Conservation (phyloP, 2,888 invertebrate species). For the Girardia tigrina region DNA sequence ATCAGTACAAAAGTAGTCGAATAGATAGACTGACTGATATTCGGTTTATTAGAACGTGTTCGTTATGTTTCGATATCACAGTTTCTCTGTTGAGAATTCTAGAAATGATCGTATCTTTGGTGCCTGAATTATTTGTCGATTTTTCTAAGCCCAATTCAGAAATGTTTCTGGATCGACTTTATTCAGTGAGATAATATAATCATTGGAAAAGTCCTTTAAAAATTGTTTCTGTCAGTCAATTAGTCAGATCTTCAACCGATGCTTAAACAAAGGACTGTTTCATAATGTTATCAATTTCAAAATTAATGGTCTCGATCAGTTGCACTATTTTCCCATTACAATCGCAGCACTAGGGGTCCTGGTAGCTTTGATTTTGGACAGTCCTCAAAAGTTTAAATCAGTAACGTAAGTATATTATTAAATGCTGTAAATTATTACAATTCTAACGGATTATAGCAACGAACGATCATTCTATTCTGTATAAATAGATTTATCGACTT, state of each 20-base stretch:
- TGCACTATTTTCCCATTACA: background rate
- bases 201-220: too few relatives aligned
- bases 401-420: too few relatives aligned
- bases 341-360: background rate
- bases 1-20: constrained; percentile 8
- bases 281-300: constrained; percentile 19
- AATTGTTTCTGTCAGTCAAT: too few relatives aligned
- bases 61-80: constrained; percentile 8
- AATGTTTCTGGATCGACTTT: constrained; percentile 1
- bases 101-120: constrained; percentile 10
- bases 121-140: constrained; percentile 15
- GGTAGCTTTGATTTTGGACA: background rate
- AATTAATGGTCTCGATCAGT: constrained; percentile 16
- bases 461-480: too few relatives aligned
- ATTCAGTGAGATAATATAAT: background rate
- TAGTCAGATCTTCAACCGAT: constrained; percentile 11
- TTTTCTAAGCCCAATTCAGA: constrained; percentile 3
- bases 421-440: too few relatives aligned
- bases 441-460: too few relatives aligned
- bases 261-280: constrained; percentile 3
- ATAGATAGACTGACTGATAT: background rate
- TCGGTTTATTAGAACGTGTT: constrained; percentile 5
- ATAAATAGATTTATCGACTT: too few relatives aligned
- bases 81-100: constrained; percentile 13
- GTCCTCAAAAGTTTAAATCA: background rate